Percentiles rank a stretch among this genome's conserved stretches.
These are phyloP conservation scores for Takifugu rubripes DNA, from an alignment of 2,797 vertebrate genomes.

Conservation along the genomic window DNA sequence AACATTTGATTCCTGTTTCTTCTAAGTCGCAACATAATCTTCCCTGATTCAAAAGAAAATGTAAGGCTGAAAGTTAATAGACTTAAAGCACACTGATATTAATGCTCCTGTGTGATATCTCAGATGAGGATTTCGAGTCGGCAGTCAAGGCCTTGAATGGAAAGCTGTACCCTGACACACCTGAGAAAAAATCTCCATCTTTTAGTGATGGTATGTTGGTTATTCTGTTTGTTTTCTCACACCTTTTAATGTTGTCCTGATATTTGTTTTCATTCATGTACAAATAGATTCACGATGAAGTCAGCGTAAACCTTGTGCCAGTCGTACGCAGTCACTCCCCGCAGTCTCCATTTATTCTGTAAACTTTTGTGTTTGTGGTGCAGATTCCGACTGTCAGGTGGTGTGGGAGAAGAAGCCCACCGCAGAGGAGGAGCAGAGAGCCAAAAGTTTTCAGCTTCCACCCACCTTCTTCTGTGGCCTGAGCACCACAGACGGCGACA, in stretches of 20 bases:
- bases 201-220: constrained; percentile 49
- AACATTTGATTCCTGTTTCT: too few relatives aligned
- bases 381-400: constrained; percentile 77
- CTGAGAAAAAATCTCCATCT: constrained; percentile 25
- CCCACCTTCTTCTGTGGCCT: constrained; percentile 83
- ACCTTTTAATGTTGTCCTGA: neutral
- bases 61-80: neutral
- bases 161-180: constrained; percentile 82
- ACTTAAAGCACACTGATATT: neutral
- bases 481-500: constrained; percentile 78
- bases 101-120: constrained; percentile 23
- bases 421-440: constrained; percentile 80
- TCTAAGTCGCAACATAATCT: too few relatives aligned
- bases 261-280: neutral
- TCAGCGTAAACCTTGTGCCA: neutral
- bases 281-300: neutral
- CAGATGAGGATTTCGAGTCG: constrained; percentile 94
- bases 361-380: constrained; percentile 11
- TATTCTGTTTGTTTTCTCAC: neutral
- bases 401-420: constrained; percentile 85
- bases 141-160: constrained; percentile 90
- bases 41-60: too few relatives aligned
- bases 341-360: neutral
- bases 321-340: neutral
- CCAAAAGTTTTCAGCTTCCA: constrained; percentile 80